Base-by-base conservation (phyloP, 1,140 invertebrate species). In the Chionoecetes opilio region DNA sequence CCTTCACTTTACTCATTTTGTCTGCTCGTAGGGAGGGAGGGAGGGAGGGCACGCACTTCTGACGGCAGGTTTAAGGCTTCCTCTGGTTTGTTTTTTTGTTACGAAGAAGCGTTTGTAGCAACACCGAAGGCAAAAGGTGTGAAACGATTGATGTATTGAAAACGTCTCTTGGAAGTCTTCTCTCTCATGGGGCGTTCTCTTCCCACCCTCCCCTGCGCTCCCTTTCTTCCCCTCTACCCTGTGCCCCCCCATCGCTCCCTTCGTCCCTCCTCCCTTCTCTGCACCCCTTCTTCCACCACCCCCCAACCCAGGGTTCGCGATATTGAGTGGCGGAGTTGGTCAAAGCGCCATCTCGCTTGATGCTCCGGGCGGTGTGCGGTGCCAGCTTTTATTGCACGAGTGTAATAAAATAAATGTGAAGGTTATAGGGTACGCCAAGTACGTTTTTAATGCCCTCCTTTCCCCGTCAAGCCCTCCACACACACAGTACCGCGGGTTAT, bases 331-430 rank as follows among this genome's bases (percentile, higher is more conserved):
- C 0, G 46, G 46, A 53, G 46, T 53, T 53, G 46, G 46, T 53
- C 46, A 9, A 1, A 53, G 46, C 46, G 46, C 46, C 46, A 53
- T 53, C 46, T 53, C 46, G 46, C 46, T 9, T 53, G 46, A 53
- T 53, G 9, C 46, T 53, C 0, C 11, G 11, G 46, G 46, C 21
- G 46, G 46, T 53, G 46, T 53, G 46, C 46, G 9, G 63, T 75
- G 63, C 63, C 63, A 75, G 63, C 63, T 75, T 75, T 75, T n/a
- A 75, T 75, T 75, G 63, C 63, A 75, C 21, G n/a, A 75, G 63
- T 75, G 63, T 75, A 75, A 75, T 75, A 75, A 75, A 75, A 75
- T 75, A 75, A 75, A 26, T 75, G 63, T n/a, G 63, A 75, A 75
- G 63, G 63, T 75, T 75, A 75, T n/a, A 75, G 63, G 63, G 63